phyloP scores from a whole-genome alignment of 2,797 vertebrate species.

The Thaleichthys pacificus region DNA sequence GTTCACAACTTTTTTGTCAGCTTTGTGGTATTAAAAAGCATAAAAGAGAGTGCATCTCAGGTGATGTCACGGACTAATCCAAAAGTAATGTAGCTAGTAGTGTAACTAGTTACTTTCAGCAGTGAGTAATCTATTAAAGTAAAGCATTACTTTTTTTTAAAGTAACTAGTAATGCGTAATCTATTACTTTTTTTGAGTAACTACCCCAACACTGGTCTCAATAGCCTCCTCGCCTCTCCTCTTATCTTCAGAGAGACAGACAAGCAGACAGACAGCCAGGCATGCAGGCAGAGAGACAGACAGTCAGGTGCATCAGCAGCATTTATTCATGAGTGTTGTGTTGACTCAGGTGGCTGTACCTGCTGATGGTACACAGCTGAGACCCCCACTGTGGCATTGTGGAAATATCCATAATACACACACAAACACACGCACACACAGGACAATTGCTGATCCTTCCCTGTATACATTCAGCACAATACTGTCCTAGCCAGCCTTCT shows the following conservation, averaged over 20 bases:
- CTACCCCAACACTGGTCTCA: too few relatives aligned
- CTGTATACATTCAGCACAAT: background rate
- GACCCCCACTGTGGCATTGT: constrained; percentile 23
- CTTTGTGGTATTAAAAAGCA: too few relatives aligned
- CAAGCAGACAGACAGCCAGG: background rate
- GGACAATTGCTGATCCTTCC: background rate
- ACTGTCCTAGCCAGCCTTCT: background rate
- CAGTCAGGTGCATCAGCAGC: constrained; percentile 27
- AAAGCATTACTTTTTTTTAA: too few relatives aligned
- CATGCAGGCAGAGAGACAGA: background rate
- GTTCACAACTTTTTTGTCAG: too few relatives aligned
- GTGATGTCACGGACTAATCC: too few relatives aligned
- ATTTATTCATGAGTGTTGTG: constrained; percentile 65
- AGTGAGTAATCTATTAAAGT: too few relatives aligned
- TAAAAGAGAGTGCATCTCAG: too few relatives aligned
- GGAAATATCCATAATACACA: constrained; percentile 34
- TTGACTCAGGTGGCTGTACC: constrained; percentile 60
- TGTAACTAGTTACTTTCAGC: too few relatives aligned
- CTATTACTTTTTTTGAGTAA: too few relatives aligned
- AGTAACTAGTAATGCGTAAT: too few relatives aligned
- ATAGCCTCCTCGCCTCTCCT: too few relatives aligned
- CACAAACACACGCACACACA: constrained; percentile 33
- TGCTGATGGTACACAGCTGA: background rate
- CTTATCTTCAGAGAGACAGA: background rate
- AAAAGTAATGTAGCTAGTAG: too few relatives aligned